phyloP scores from a whole-genome alignment of 1,140 invertebrate species.

The Centruroides vittatus region DNA sequence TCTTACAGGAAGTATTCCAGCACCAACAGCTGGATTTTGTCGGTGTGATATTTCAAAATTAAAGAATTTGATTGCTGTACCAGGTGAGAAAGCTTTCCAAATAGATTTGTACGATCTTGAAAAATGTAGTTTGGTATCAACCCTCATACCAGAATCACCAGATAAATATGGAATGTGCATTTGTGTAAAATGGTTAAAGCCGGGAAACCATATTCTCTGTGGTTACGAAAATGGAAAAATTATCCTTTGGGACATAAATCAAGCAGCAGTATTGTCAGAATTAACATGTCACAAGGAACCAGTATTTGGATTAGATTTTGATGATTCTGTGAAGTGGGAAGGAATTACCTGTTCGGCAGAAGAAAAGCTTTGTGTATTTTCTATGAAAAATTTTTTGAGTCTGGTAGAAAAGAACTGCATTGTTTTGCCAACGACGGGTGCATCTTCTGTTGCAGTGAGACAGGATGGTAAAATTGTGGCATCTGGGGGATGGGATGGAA shows the following conservation, averaged over 20 bases:
- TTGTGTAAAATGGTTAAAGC: conserved; percentile 5
- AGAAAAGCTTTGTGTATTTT: conserved; percentile 4
- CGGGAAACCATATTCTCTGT: neutral
- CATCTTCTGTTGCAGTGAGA: conserved; percentile 49
- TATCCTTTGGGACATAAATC: conserved; percentile 4
- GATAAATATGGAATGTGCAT: conserved; percentile 6
- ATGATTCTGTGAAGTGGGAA: neutral
- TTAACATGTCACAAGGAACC: conserved; percentile 2
- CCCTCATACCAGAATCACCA: neutral
- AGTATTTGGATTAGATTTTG: conserved; percentile 9
- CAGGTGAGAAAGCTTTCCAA: neutral
- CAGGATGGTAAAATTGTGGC: conserved; percentile 57
- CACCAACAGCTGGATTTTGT: conserved; percentile 8
- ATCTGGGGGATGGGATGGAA: conserved; percentile 57
- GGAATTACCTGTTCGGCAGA: conserved; percentile 12
- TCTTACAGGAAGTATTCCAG: neutral
- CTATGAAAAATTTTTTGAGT: neutral
- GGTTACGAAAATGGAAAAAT: conserved; percentile 15
- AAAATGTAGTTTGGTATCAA: neutral
- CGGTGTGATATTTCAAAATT: too few relatives aligned
- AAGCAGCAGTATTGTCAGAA: neutral
- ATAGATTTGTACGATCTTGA: conserved; percentile 1
- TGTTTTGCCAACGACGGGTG: conserved; percentile 44
- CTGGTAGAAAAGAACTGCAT: conserved; percentile 2
- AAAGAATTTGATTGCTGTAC: neutral